Evolutionary conservation across 2,113 vertebrate species (phyloP).

Genomic region (Salvelinus sp.): DNA sequence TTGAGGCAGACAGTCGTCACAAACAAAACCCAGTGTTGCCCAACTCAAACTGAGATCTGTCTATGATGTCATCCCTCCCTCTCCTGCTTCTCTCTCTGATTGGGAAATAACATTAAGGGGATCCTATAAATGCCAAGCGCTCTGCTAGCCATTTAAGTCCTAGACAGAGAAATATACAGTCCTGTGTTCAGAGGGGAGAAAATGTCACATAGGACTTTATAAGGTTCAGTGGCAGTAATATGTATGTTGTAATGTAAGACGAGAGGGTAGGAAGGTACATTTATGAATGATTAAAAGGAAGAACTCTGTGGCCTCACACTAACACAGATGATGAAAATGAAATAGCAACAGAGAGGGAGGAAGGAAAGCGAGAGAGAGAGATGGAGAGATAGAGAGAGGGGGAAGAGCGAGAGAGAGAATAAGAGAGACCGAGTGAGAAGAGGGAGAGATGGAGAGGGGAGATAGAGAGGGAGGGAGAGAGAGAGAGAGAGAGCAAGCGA

Average conservation of each 20-base stretch:
- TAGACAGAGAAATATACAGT: conserved; percentile 15
- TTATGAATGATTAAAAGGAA: conserved; percentile 33
- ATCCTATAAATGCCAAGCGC: conserved; percentile 43
- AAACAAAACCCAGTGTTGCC: conserved; percentile 10
- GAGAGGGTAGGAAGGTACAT: background rate
- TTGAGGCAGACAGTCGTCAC: too few relatives aligned
- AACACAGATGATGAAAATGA: conserved; percentile 37
- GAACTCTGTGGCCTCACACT: conserved; percentile 34
- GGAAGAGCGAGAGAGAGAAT: conserved; percentile 16
- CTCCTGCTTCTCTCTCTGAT: conserved; percentile 18
- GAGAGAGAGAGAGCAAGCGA: background rate
- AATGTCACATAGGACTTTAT: conserved; percentile 41
- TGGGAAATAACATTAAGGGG: conserved; percentile 36
- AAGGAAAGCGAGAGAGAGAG: conserved; percentile 26
- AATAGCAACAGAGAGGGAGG: conserved; percentile 10
- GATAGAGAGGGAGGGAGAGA: too few relatives aligned
- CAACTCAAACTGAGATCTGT: background rate
- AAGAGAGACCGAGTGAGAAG: too few relatives aligned
- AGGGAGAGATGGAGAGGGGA: too few relatives aligned
- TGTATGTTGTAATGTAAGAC: conserved; percentile 26
- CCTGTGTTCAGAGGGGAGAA: conserved; percentile 20
- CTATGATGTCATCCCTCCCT: conserved; percentile 18
- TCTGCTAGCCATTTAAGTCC: conserved; percentile 37
- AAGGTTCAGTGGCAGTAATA: conserved; percentile 23
- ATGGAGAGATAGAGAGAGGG: background rate